Evolutionary conservation across 2,888 invertebrate species (phyloP), one percentile per base, ranked within the genome.

Genomic region (Cataglyphis livida): DNA sequence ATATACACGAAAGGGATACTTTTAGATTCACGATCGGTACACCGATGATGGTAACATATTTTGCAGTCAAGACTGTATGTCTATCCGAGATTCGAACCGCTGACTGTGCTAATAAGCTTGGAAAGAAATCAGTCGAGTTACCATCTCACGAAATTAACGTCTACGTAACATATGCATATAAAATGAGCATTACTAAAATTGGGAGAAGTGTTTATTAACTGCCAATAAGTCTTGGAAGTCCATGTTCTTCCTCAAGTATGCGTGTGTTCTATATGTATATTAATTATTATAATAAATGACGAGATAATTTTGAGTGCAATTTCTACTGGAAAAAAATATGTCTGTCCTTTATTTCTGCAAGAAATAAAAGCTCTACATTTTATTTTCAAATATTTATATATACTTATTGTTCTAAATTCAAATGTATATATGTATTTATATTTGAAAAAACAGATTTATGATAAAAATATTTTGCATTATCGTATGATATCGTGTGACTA

Each of bases 91-190:
- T 51, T 51, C 35, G 4, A 75, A 75, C 66, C 66, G 28, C 9
- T 44, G 10, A n/a, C 9, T 44, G 10, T 1, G 15, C 21, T 64
- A 48, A 48, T 48, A 64, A 18, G 18, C 57, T 57, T 71, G 71
- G 9, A 38, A 38, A 51, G 25, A 35, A 66, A 75, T 18, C 38
- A 21, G 21, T 74, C 25, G 35, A 66, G 51, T 51, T 75, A 75
- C 35, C 75, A 65, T 48, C 65, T 51, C 7, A 2, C n/a, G 12
- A 64, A 75, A 75, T 54, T 75, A 75, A 64, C 15, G 32, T 62
- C 64, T 35, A 64, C 9, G 44, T 28, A 28, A 59, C n/a, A n/a
- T 35, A 32, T 3, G 21, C 7, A 12, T 35, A 35, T 3, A 38
- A 44, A 44, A 62, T 62, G 44, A 62, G 21, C 15, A 44, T 44